Evolutionary conservation across 2,888 invertebrate species (phyloP).

Genomic region (Drymonia ruficornis): DNA sequence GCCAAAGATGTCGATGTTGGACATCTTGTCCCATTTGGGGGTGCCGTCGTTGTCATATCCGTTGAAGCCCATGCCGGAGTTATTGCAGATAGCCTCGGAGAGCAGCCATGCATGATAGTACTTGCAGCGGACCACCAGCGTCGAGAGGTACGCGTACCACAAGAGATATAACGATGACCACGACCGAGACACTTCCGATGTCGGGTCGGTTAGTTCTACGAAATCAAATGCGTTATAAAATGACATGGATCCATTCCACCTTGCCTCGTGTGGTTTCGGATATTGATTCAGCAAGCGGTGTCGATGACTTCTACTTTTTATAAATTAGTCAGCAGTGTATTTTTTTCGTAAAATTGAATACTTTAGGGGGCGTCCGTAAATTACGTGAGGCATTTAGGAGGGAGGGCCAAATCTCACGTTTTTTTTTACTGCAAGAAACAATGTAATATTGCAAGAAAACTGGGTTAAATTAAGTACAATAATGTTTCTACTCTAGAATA

Average conservation of each 20-base stretch:
- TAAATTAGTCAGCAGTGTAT: no score
- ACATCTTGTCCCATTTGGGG: conserved; percentile 95
- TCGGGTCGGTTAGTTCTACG: conserved; percentile 71
- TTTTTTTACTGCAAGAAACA: no score
- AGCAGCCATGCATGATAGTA: conserved; percentile 99
- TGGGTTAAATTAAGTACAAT: no score
- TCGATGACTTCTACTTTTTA: no score
- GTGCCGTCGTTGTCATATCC: conserved; percentile 91
- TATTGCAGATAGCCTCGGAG: conserved; percentile 97
- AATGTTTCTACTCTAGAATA: no score
- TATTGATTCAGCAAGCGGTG: no score
- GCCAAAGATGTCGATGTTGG: conserved; percentile 94
- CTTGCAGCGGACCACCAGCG: conserved; percentile 93
- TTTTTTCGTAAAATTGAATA: no score
- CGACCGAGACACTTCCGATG: conserved; percentile 75
- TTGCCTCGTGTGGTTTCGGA: no score
- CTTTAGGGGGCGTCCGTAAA: no score
- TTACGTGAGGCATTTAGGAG: no score
- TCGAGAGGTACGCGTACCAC: conserved; percentile 91
- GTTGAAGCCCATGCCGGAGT: conserved; percentile 95
- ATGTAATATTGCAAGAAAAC: no score
- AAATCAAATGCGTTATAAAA: conserved; percentile 8
- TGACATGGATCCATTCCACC: neutral
- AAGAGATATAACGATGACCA: conserved; percentile 78
- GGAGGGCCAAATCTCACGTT: no score